These are phyloP conservation scores for Synanthedon vespiformis DNA, from an alignment of 2,888 invertebrate genomes.

Conservation along the genomic window DNA sequence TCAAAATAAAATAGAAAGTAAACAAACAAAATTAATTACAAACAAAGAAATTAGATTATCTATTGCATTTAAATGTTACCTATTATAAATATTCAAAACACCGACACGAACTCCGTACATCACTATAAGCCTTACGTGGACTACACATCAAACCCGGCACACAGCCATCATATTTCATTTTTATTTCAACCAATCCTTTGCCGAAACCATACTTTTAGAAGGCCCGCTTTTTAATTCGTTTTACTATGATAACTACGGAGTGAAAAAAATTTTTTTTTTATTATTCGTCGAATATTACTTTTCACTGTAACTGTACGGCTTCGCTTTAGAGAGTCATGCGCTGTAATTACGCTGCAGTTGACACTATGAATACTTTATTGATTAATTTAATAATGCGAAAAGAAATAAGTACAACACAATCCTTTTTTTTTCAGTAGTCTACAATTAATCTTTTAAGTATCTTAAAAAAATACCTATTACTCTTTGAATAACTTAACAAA, in stretches of 20 bases:
- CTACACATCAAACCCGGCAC: constrained; percentile 26
- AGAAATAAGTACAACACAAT: not conserved
- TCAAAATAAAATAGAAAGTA: too few species aligned
- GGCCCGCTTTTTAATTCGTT: constrained; percentile 55
- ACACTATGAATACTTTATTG: constrained; percentile 2
- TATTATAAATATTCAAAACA: too few species aligned
- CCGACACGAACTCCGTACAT: constrained; percentile 3
- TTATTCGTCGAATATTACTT: constrained; percentile 45
- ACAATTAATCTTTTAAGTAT: too few species aligned
- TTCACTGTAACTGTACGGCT: constrained; percentile 32
- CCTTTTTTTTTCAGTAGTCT: too few species aligned
- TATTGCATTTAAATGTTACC: too few species aligned
- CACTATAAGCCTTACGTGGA: constrained; percentile 19
- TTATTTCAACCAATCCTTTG: constrained; percentile 63
- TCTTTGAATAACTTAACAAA: too few species aligned
- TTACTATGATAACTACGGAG: constrained; percentile 52
- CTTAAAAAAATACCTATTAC: too few species aligned
- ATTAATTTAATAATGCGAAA: not conserved
- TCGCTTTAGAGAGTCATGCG: constrained; percentile 14
- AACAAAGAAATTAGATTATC: too few species aligned
- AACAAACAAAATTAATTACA: too few species aligned
- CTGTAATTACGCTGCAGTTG: constrained; percentile 11
- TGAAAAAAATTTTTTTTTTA: constrained; percentile 19
- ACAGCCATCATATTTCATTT: constrained; percentile 51
- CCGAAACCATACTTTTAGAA: constrained; percentile 57